A percentile compares a stretch with the other conserved stretches of the same genome.
These are phyloP conservation scores for Nemoura dubitans DNA, from an alignment of 2,888 invertebrate genomes.

Conservation along the genomic window DNA sequence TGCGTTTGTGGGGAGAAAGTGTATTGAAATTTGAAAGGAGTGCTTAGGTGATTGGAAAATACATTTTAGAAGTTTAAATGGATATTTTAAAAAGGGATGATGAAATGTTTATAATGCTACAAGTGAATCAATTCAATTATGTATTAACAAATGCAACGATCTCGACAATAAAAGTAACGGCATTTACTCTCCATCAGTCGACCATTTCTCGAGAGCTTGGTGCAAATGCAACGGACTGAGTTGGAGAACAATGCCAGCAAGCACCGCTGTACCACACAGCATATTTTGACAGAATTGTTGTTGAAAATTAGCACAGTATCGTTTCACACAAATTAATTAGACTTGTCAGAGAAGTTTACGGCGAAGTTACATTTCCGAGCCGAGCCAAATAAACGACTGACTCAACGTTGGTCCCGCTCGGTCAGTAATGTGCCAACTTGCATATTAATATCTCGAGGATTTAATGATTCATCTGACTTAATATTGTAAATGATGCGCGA, in stretches of 20 bases:
- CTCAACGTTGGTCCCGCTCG: neutral
- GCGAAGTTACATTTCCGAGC: neutral
- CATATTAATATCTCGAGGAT: neutral
- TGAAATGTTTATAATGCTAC: no score
- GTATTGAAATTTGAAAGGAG: no score
- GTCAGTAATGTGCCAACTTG: neutral
- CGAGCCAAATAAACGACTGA: neutral
- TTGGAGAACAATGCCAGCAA: neutral
- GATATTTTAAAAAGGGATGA: no score
- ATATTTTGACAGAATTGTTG: neutral
- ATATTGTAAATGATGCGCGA: neutral
- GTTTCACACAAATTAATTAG: neutral
- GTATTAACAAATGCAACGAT: no score
- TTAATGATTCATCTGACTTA: neutral
- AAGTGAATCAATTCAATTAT: no score
- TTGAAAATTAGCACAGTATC: neutral
- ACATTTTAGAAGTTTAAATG: no score
- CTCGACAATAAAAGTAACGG: no score
- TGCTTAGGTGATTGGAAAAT: no score
- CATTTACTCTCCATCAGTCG: neutral
- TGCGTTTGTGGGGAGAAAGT: no score
- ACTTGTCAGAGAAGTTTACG: slow-evolving; percentile 12
- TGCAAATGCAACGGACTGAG: neutral
- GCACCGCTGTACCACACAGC: neutral
- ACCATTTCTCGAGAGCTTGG: neutral